Percentiles rank a stretch among this genome's conserved stretches.
phyloP scores from a whole-genome alignment of 2,888 invertebrate genomes.

The Acanthoscelides obtectus region DNA sequence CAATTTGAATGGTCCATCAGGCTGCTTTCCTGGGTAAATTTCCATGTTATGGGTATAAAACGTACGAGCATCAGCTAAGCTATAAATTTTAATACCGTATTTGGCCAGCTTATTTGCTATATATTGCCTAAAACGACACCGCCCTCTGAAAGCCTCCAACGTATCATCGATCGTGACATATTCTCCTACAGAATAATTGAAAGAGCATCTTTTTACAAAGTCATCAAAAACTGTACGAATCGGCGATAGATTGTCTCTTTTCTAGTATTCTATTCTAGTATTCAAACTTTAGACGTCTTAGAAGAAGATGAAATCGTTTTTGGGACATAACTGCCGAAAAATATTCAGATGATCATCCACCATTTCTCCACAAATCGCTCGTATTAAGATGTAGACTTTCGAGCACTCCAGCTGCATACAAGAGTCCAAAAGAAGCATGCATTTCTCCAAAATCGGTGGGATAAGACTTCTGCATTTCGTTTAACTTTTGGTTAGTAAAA shows the following conservation, averaged over 20 bases:
- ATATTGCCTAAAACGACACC: conserved; percentile 33
- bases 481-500: conserved; percentile 3
- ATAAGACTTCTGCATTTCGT: not conserved
- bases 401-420: conserved; percentile 4
- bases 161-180: conserved; percentile 31
- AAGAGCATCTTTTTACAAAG: conserved; percentile 30
- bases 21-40: conserved; percentile 30
- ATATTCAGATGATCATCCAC: too few relatives aligned
- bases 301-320: conserved; percentile 22
- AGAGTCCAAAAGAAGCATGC: conserved; percentile 1
- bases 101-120: conserved; percentile 33
- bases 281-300: conserved; percentile 21
- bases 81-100: conserved; percentile 33
- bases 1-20: conserved; percentile 22
- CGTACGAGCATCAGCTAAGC: conserved; percentile 26
- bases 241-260: conserved; percentile 22
- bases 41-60: conserved; percentile 30
- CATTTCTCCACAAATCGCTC: too few relatives aligned
- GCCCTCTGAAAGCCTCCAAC: conserved; percentile 27
- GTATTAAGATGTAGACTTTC: conserved; percentile 3
- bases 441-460: conserved; percentile 6
- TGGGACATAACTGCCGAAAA: conserved; percentile 13
- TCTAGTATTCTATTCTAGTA: conserved; percentile 13
- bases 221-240: conserved; percentile 27
- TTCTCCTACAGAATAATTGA: conserved; percentile 22